These are phyloP conservation scores for Calliphora vomitoria DNA, from an alignment of 2,888 invertebrate genomes.

Conservation along the genomic window DNA sequence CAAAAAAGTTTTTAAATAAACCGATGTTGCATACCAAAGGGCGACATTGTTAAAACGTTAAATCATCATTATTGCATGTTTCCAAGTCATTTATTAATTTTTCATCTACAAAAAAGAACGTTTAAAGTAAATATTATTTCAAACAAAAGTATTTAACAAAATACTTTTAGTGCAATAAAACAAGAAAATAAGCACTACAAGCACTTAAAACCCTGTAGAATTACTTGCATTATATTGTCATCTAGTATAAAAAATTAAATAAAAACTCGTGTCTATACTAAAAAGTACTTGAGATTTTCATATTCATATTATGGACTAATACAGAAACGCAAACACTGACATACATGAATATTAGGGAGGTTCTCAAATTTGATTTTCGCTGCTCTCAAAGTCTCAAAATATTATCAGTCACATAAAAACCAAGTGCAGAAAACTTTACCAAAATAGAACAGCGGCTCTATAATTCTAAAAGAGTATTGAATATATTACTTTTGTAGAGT, in stretches of 20 bases:
- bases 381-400: too few species aligned
- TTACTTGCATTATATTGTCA: neutral
- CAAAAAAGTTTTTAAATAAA: too few species aligned
- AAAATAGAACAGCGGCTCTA: too few species aligned
- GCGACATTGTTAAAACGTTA: too few species aligned
- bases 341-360: neutral
- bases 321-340: neutral
- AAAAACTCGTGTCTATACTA: neutral
- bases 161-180: neutral
- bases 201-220: neutral
- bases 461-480: too few species aligned
- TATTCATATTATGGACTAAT: conserved; percentile 8
- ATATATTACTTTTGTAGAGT: too few species aligned
- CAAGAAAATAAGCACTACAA: neutral
- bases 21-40: too few species aligned
- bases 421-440: too few species aligned
- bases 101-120: neutral
- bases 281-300: neutral
- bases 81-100: conserved; percentile 1
- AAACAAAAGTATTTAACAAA: neutral
- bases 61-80: conserved; percentile 36
- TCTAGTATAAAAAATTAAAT: too few species aligned
- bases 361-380: too few species aligned
- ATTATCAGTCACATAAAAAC: too few species aligned
- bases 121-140: neutral